Evolutionary conservation across 37 sponge, comb jelly and placozoan species (phyloP), one percentile per base, ranked within the genome.

Genomic region (Geodia barretti): DNA sequence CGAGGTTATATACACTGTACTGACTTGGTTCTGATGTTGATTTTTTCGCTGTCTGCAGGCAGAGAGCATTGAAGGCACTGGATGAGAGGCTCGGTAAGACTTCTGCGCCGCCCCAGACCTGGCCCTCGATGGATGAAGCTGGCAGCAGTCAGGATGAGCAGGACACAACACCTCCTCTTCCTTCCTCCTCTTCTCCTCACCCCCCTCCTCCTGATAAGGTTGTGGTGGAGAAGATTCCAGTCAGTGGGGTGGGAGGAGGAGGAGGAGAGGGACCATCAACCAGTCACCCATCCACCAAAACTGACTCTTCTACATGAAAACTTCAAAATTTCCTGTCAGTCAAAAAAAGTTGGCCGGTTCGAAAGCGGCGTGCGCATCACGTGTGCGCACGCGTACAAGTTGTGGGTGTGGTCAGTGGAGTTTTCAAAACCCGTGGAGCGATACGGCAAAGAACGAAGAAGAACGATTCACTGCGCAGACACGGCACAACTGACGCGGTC

Each of bases 41-140:
- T n/a, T n/a, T n/a, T n/a, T n/a, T n/a, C 0, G 20, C 19, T 1
- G 5, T 72, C 33, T 36, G 36, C 75, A 94, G 93, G 75, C 94
- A 94, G 58, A 29, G 76, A 42, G 95, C 95, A 31, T 76, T 94
- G 68, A 88, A 83, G 80, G 95, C 82, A 30, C 75, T 94, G 43
- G 85, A 94, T 31, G 89, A 92, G 36, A 41, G 95, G 25, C 77
- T 94, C 24, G 88, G 79, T 36, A 81, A 85, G 64, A 74, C 64
- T 1, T 32, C 19, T 7, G 79, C 73, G 3, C 34, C 60, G 21
- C 84, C 85, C 29, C 33, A 74, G 9, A 72, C 38, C 36, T 94
- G 94, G 94, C 94, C 94, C 0, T 79, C 90, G 7, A 37, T 92
- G 61, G 93, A 91, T 2, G 93, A 94, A 72, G 68, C 62, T 26